These are phyloP conservation scores for Premnoplex brunnescens DNA, from an alignment of 2,797 vertebrate genomes.

Conservation along the genomic window DNA sequence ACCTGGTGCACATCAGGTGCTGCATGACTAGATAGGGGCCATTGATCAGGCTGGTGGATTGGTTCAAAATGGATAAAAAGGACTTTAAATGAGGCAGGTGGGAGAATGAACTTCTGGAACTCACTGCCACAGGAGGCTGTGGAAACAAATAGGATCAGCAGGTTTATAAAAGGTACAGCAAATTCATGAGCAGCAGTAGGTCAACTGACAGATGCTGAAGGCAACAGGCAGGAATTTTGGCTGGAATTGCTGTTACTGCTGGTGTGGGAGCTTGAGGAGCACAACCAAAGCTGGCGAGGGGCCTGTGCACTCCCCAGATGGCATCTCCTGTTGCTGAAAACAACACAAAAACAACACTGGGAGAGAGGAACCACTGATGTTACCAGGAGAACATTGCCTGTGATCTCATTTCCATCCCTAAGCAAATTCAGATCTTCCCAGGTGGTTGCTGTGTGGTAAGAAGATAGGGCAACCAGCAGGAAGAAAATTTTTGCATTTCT, in stretches of 20 bases:
- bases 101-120: constrained; percentile 39
- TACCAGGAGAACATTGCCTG: background rate
- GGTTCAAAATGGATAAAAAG: background rate
- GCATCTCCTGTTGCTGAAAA: background rate
- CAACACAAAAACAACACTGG: background rate
- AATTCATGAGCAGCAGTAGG: background rate
- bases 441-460: background rate
- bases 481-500: background rate
- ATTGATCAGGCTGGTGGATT: background rate
- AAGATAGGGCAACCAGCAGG: background rate
- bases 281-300: background rate
- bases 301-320: background rate
- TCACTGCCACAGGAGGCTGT: background rate
- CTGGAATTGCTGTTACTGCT: background rate
- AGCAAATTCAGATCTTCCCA: background rate
- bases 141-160: constrained; percentile 20
- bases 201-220: background rate
- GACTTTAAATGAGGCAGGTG: background rate
- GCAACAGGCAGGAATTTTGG: background rate
- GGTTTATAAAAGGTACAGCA: constrained; percentile 16
- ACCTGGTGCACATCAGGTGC: background rate
- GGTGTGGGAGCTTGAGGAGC: background rate
- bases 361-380: background rate
- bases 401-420: background rate
- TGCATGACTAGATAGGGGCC: background rate